phyloP scores from a whole-genome alignment of 1,140 invertebrate species.

The Ganaspis sp. region DNA sequence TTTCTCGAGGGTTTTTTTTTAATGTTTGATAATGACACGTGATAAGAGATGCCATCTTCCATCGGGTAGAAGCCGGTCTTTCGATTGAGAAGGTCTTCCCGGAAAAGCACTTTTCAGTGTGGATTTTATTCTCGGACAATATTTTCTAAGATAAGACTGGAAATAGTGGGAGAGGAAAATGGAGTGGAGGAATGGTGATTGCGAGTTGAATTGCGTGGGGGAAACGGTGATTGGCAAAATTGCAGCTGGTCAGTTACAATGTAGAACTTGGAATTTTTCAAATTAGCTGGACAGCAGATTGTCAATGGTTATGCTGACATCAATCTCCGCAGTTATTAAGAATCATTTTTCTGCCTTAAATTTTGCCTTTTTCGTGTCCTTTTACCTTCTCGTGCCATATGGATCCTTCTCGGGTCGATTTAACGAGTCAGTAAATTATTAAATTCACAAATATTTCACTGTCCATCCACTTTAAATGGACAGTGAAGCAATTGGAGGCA shows the following conservation, averaged over 20 bases:
- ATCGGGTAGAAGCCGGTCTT: neutral
- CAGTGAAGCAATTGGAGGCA: too few relatives aligned
- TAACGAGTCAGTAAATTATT: too few relatives aligned
- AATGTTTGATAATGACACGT: neutral
- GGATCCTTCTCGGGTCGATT: too few relatives aligned
- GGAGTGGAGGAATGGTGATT: neutral
- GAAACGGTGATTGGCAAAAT: constrained; percentile 7
- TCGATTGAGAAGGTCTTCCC: neutral
- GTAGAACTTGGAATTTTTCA: neutral
- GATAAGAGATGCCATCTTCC: neutral
- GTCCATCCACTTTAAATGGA: too few relatives aligned
- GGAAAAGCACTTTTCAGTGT: neutral
- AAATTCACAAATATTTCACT: too few relatives aligned
- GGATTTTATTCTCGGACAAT: neutral
- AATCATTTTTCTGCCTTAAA: neutral
- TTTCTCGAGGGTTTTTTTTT: constrained; percentile 7
- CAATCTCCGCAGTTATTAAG: constrained; percentile 37
- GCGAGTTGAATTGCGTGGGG: constrained; percentile 4
- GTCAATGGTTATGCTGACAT: constrained; percentile 19
- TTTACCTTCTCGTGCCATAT: neutral
- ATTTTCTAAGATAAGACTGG: neutral
- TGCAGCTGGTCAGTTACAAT: constrained; percentile 26
- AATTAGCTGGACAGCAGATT: neutral
- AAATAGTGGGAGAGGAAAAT: neutral
- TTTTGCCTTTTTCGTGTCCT: too few relatives aligned